Conservation (phyloP, 2,888 invertebrate genomes). For the Sarcophaga caerulescens region DNA sequence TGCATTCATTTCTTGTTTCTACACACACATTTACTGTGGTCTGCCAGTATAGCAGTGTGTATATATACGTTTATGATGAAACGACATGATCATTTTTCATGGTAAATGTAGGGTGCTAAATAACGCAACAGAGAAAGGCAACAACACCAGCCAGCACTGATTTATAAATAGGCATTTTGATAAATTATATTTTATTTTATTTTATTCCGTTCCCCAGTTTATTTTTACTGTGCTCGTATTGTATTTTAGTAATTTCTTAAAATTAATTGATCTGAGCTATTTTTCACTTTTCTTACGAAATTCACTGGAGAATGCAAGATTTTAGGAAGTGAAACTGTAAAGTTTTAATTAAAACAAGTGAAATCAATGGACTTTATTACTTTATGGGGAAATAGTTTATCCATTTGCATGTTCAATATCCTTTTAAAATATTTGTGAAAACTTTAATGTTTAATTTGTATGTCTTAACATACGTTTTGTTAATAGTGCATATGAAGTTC, state of each 20-base stretch:
- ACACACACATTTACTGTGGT: neutral
- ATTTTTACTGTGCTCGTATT: neutral
- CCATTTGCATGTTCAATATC: no score
- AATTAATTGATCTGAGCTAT: slow-evolving; percentile 33
- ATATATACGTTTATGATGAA: slow-evolving; percentile 30
- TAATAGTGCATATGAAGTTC: no score
- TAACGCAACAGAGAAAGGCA: slow-evolving; percentile 46
- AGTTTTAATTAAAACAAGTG: neutral
- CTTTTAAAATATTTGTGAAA: no score
- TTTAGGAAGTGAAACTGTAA: neutral
- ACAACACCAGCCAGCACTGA: slow-evolving; percentile 37
- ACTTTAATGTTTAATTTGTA: no score
- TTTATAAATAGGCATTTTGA: slow-evolving; percentile 66
- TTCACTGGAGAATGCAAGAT: neutral
- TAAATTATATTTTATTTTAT: slow-evolving; percentile 54
- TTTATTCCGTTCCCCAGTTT: neutral
- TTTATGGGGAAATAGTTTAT: no score
- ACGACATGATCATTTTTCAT: slow-evolving; percentile 62
- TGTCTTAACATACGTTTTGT: no score
- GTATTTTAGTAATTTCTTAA: slow-evolving; percentile 5
- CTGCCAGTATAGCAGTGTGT: neutral
- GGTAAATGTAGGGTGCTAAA: slow-evolving; percentile 65
- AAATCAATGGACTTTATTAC: neutral
- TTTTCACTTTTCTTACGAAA: neutral
- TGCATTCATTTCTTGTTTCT: slow-evolving; percentile 50